Percentiles rank a stretch among this genome's conserved stretches.
phyloP scores from a whole-genome alignment of 2,888 invertebrate species.

The Cheilosia pagana region DNA sequence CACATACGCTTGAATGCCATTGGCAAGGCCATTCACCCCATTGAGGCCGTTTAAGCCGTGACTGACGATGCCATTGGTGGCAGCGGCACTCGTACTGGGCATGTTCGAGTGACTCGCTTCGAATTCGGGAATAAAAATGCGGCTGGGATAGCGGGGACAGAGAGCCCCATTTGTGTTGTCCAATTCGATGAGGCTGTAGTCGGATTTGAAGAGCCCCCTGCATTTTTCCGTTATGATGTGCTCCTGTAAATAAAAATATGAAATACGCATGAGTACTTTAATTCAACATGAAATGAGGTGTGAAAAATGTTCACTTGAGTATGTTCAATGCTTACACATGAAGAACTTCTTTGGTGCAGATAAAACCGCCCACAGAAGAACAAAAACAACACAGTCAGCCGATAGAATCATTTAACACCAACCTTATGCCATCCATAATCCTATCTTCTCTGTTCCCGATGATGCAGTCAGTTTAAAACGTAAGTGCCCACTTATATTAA shows the following conservation, averaged over 20 bases:
- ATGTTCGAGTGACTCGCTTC: slow-evolving; percentile 82
- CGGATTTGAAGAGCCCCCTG: slow-evolving; percentile 86
- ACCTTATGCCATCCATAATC: too few relatives aligned
- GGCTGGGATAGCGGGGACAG: slow-evolving; percentile 89
- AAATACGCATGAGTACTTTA: neutral
- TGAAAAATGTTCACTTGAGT: too few relatives aligned
- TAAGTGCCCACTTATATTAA: slow-evolving; percentile 2
- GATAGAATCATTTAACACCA: too few relatives aligned
- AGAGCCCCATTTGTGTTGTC: slow-evolving; percentile 88
- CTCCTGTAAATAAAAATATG: slow-evolving; percentile 82
- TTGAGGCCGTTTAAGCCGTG: slow-evolving; percentile 53
- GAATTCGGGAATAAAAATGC: slow-evolving; percentile 87
- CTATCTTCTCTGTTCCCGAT: too few relatives aligned
- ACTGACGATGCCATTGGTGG: slow-evolving; percentile 77
- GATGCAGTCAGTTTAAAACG: neutral
- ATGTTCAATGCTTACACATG: too few relatives aligned
- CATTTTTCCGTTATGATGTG: slow-evolving; percentile 86
- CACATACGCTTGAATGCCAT: slow-evolving; percentile 80
- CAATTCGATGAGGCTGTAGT: slow-evolving; percentile 87
- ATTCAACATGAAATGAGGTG: neutral
- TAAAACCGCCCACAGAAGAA: too few relatives aligned
- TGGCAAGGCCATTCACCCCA: slow-evolving; percentile 30
- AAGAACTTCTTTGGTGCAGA: too few relatives aligned
- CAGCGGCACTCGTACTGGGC: slow-evolving; percentile 78
- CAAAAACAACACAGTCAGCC: too few relatives aligned